A percentile compares a stretch with the other conserved stretches of the same genome.
phyloP scores from a whole-genome alignment of 1,140 invertebrate species.

The Coboldia fuscipes region DNA sequence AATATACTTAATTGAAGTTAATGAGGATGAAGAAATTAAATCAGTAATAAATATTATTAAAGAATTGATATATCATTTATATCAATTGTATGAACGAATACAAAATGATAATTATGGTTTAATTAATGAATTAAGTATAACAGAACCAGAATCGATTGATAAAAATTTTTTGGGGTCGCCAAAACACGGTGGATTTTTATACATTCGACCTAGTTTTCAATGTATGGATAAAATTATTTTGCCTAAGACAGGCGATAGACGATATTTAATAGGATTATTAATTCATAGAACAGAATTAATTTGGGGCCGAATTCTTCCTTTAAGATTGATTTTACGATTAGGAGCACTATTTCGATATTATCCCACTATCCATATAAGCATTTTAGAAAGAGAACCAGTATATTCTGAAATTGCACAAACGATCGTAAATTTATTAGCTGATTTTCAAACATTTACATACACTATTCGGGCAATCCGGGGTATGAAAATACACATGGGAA shows the following conservation, averaged over 20 bases:
- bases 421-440: constrained; percentile 72
- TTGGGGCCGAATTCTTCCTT: constrained; percentile 60
- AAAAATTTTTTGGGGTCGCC: constrained; percentile 52
- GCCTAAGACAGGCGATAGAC: constrained; percentile 50
- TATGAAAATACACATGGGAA: constrained; percentile 64
- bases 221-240: constrained; percentile 57
- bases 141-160: constrained; percentile 31
- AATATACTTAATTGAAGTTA: constrained; percentile 47
- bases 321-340: constrained; percentile 38
- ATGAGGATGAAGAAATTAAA: background rate
- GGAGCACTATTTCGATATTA: constrained; percentile 78
- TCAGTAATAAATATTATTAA: background rate
- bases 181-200: constrained; percentile 69
- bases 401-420: constrained; percentile 80
- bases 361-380: constrained; percentile 67
- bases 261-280: constrained; percentile 60
- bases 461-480: constrained; percentile 57
- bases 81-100: constrained; percentile 1
- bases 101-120: constrained; percentile 32
- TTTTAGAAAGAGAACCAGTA: constrained; percentile 54
- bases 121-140: constrained; percentile 50
- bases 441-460: constrained; percentile 74
- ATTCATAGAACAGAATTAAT: constrained; percentile 74
- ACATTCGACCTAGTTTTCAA: constrained; percentile 61
- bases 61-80: background rate